Evolutionary conservation across 1,140 invertebrate species (phyloP).

Genomic region (Megathymus violae): DNA sequence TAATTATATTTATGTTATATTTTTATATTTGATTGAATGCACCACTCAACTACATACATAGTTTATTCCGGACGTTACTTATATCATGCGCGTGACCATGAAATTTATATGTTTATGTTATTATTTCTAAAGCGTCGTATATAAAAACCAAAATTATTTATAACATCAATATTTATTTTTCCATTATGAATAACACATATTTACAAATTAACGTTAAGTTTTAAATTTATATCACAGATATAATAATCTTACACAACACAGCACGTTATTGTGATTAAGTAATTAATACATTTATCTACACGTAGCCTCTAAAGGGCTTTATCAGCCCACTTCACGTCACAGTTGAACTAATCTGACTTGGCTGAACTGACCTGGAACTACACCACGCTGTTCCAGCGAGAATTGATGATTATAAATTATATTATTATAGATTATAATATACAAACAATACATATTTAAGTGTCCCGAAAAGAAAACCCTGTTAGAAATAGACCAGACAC

Average conservation of each 20-base stretch:
- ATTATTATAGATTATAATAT: too few species aligned
- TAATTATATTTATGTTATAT: too few species aligned
- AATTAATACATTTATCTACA: background rate
- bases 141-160: background rate
- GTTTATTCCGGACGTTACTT: too few species aligned
- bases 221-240: conserved; percentile 59
- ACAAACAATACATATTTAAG: background rate
- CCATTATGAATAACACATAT: conserved; percentile 2
- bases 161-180: conserved; percentile 16
- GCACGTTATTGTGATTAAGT: conserved; percentile 18
- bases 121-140: background rate
- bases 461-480: conserved; percentile 16
- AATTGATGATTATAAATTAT: too few species aligned
- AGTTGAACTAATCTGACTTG: background rate
- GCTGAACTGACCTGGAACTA: too few species aligned
- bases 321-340: background rate
- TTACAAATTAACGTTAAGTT: conserved; percentile 36
- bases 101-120: too few species aligned
- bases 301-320: too few species aligned
- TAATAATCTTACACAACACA: conserved; percentile 26
- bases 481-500: conserved; percentile 28
- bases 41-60: too few species aligned
- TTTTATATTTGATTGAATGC: too few species aligned
- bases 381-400: too few species aligned
- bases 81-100: too few species aligned